phyloP scores from a whole-genome alignment of 2,888 invertebrate species.

The Malachius bipustulatus region DNA sequence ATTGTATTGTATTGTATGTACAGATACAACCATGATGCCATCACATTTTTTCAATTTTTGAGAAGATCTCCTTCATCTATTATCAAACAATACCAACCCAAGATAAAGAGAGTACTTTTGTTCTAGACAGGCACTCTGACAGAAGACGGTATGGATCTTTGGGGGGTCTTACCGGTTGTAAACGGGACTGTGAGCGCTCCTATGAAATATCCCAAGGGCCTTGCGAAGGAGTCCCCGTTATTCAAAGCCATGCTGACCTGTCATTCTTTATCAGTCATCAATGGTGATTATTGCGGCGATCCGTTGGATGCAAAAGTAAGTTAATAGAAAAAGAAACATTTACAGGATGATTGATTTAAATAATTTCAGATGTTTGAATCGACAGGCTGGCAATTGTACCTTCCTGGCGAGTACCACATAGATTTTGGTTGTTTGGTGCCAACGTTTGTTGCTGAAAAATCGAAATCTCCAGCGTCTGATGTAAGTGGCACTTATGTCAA shows the following conservation, averaged over 20 bases:
- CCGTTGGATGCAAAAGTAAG: conserved; percentile 79
- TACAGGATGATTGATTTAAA: not conserved
- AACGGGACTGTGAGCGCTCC: conserved; percentile 22
- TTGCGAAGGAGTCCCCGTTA: conserved; percentile 22
- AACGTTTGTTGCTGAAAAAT: too few species aligned
- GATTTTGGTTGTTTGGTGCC: too few species aligned
- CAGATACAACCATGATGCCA: too few species aligned
- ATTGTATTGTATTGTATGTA: too few species aligned
- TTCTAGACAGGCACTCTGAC: conserved; percentile 86
- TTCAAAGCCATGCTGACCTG: conserved; percentile 80
- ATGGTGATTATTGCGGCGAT: conserved; percentile 78
- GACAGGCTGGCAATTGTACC: conserved; percentile 79
- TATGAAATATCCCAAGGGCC: conserved; percentile 22
- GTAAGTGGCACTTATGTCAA: not conserved
- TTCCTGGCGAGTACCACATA: conserved; percentile 48
- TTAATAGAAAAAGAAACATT: conserved; percentile 5
- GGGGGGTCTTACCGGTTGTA: conserved; percentile 68
- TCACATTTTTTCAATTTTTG: not conserved
- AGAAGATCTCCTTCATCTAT: not conserved
- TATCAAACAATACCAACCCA: not conserved
- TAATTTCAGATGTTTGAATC: conserved; percentile 80
- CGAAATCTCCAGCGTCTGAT: not conserved
- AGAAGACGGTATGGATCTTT: conserved; percentile 92
- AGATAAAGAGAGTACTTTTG: too few species aligned
- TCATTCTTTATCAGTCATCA: conserved; percentile 82